Percentiles rank a stretch among this genome's conserved stretches.
Conservation (phyloP, 2,113 vertebrate species). For the Indri indri region DNA sequence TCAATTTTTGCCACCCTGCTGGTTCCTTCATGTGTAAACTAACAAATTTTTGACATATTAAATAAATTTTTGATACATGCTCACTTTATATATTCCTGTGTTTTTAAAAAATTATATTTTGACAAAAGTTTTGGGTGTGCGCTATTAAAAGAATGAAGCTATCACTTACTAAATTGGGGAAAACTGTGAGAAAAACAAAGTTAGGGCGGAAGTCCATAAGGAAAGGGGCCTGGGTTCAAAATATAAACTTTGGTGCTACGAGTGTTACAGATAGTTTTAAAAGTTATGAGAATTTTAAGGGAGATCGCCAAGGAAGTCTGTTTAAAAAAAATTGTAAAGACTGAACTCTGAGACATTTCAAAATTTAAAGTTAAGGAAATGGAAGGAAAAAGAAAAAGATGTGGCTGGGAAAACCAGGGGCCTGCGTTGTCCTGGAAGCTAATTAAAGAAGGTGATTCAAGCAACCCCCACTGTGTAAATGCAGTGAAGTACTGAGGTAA, state of each 20-base stretch:
- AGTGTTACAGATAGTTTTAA: neutral
- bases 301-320: neutral
- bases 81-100: neutral
- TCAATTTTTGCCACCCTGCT: neutral
- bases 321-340: neutral
- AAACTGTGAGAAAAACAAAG: neutral
- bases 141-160: neutral
- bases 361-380: neutral
- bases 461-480: neutral
- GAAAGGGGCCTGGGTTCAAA: neutral
- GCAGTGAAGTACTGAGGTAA: neutral
- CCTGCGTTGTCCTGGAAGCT: neutral
- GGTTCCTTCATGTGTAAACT: neutral
- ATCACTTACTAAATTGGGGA: neutral
- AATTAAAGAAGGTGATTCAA: neutral
- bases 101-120: neutral
- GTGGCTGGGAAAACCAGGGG: neutral
- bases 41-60: conserved; percentile 2
- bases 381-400: neutral
- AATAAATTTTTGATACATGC: neutral
- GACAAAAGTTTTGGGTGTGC: neutral
- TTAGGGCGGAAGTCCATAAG: neutral
- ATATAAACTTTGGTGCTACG: neutral
- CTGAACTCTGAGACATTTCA: neutral
- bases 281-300: neutral